Conservation (phyloP, 30 jellyfish, hydroid and myxozoan species). For the Hydra vulgaris region DNA sequence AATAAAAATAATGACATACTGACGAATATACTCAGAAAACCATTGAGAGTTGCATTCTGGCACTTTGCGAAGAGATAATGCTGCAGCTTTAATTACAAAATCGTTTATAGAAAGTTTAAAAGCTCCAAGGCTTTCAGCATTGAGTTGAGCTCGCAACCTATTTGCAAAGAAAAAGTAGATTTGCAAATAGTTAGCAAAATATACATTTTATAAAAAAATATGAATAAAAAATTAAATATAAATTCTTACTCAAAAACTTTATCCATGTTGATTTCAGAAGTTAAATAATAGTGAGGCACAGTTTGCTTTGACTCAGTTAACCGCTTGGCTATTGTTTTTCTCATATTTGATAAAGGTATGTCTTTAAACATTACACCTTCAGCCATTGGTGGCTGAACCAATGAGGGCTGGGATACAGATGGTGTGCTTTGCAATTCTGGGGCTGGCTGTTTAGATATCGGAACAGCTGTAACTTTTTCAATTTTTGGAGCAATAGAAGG, state of each 20-base stretch:
- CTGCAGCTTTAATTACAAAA: slow-evolving; percentile 81
- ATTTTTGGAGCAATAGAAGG: slow-evolving; percentile 8
- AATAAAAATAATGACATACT: slow-evolving; percentile 30
- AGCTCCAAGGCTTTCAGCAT: slow-evolving; percentile 23
- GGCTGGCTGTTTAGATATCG: slow-evolving; percentile 23
- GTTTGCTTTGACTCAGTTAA: slow-evolving; percentile 85
- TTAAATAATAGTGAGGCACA: slow-evolving; percentile 77
- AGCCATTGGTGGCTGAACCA: slow-evolving; percentile 47
- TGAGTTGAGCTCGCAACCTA: slow-evolving; percentile 64
- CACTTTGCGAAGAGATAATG: slow-evolving; percentile 56
- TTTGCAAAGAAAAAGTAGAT: not conserved
- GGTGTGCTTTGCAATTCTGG: slow-evolving; percentile 26
- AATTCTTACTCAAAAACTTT: slow-evolving; percentile 46
- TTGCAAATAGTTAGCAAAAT: no score
- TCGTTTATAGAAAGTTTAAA: slow-evolving; percentile 76
- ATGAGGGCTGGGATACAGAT: slow-evolving; percentile 19
- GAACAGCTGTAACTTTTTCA: slow-evolving; percentile 5
- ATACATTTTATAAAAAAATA: no score
- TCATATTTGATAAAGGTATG: slow-evolving; percentile 55
- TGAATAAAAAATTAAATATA: not conserved
- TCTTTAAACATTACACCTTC: slow-evolving; percentile 50
- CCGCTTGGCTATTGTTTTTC: slow-evolving; percentile 88
- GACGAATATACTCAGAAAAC: slow-evolving; percentile 84
- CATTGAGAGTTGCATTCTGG: slow-evolving; percentile 98
- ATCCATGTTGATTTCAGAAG: slow-evolving; percentile 87